A percentile compares a stretch with the other conserved stretches of the same genome.
These are phyloP conservation scores for Catharus minimus DNA, from an alignment of 2,113 vertebrate genomes.

Conservation along the genomic window DNA sequence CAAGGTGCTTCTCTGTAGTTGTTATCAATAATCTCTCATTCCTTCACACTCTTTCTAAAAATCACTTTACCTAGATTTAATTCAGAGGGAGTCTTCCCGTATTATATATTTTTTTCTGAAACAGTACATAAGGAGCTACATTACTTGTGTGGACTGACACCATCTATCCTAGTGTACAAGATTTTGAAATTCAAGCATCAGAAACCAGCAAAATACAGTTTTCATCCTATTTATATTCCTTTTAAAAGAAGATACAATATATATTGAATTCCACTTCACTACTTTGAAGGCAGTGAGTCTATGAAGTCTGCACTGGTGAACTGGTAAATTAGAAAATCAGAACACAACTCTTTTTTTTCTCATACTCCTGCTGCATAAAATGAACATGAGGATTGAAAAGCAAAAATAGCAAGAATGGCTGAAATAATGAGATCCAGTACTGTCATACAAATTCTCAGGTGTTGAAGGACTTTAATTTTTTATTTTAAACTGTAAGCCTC, in stretches of 20 bases:
- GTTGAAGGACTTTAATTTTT: neutral
- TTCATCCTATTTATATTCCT: constrained; percentile 3
- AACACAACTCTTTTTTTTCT: constrained; percentile 36
- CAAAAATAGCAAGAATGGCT: neutral
- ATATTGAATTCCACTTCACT: constrained; percentile 50
- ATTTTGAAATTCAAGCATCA: neutral
- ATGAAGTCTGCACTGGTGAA: constrained; percentile 69
- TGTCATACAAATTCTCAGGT: neutral
- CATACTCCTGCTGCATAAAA: constrained; percentile 43
- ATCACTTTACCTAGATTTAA: neutral
- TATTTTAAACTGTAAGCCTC: neutral
- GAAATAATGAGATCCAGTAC: constrained; percentile 17
- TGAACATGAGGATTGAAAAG: constrained; percentile 16
- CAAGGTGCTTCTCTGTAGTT: neutral
- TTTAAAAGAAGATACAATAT: constrained; percentile 29
- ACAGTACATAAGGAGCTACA: neutral
- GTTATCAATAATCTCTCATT: neutral
- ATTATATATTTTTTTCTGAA: neutral
- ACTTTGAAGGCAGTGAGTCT: constrained; percentile 40
- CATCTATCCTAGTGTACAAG: neutral
- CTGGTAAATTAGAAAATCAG: constrained; percentile 73
- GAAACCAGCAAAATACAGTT: neutral
- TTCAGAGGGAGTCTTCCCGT: neutral
- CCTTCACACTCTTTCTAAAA: neutral
- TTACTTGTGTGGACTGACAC: neutral